Conservation (phyloP, 2,113 vertebrate genomes). For the Sitta europaea region DNA sequence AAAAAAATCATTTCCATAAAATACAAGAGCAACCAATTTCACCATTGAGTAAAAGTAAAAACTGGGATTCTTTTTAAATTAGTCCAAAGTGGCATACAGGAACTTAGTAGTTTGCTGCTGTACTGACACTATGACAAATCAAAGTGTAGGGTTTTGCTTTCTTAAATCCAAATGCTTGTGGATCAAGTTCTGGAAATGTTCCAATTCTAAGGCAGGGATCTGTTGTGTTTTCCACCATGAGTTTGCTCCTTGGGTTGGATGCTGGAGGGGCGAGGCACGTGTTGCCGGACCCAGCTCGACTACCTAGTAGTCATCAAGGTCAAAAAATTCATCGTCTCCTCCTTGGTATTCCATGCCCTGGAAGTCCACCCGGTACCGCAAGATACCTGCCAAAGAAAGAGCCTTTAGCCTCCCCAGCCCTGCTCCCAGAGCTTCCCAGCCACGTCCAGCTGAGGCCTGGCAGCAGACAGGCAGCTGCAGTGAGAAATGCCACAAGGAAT, state of each 20-base stretch:
- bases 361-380: conserved; percentile 99
- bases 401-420: background rate
- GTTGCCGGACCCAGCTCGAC: conserved; percentile 88
- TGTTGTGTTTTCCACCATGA: conserved; percentile 79
- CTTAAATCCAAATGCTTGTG: conserved; percentile 87
- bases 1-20: conserved; percentile 97
- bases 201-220: conserved; percentile 97
- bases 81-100: conserved; percentile 85
- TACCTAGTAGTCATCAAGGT: conserved; percentile 99
- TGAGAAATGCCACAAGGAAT: rapidly evolving
- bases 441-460: rapidly evolving
- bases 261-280: conserved; percentile 84
- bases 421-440: rapidly evolving
- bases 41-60: conserved; percentile 93
- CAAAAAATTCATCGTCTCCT: conserved; percentile 98
- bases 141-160: conserved; percentile 81
- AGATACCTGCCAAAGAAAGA: conserved; percentile 83
- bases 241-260: conserved; percentile 87
- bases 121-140: conserved; percentile 90
- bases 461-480: background rate
- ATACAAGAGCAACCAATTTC: conserved; percentile 95
- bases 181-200: conserved; percentile 88
- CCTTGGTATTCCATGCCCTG: conserved; percentile 99
- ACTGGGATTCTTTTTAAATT: conserved; percentile 83
- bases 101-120: conserved; percentile 86